Conservation (phyloP, 2,888 invertebrate genomes). For the Celastrina argiolus region DNA sequence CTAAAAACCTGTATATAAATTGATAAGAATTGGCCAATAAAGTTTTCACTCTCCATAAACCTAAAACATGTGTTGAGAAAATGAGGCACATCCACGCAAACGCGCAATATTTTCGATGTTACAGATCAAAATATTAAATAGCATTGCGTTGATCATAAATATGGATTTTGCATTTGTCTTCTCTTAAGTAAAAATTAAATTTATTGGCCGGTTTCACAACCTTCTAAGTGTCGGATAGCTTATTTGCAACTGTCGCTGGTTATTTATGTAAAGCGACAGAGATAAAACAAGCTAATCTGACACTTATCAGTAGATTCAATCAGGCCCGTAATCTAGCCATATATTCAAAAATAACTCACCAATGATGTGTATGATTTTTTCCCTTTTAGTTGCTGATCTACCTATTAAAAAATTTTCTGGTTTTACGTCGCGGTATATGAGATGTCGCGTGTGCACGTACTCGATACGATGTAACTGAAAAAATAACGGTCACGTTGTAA, state of each 20-base stretch:
- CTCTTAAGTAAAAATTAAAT: not conserved
- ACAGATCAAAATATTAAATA: too few relatives aligned
- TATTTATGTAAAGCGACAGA: too few relatives aligned
- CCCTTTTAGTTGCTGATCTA: slow-evolving; percentile 96
- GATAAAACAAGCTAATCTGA: too few relatives aligned
- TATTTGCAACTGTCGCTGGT: too few relatives aligned
- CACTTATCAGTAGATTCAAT: too few relatives aligned
- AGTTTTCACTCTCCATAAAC: too few relatives aligned
- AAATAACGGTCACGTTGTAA: not conserved
- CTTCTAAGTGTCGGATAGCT: not conserved
- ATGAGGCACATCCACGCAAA: too few relatives aligned
- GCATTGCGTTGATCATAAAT: not conserved
- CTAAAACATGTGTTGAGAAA: too few relatives aligned
- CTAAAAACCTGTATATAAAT: too few relatives aligned
- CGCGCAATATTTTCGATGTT: too few relatives aligned
- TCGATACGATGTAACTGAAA: slow-evolving; percentile 97
- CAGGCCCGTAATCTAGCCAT: too few relatives aligned
- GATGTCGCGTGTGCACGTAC: slow-evolving; percentile 98
- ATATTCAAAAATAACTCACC: slow-evolving; percentile 71
- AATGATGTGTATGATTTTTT: slow-evolving; percentile 99
- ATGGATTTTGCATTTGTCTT: not conserved
- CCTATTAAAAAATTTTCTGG: slow-evolving; percentile 99
- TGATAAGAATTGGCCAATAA: too few relatives aligned
- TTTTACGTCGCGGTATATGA: slow-evolving; percentile 99
- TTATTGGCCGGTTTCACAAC: not conserved